phyloP scores from a whole-genome alignment of 2,797 vertebrate genomes.

The Coreius guichenoti region DNA sequence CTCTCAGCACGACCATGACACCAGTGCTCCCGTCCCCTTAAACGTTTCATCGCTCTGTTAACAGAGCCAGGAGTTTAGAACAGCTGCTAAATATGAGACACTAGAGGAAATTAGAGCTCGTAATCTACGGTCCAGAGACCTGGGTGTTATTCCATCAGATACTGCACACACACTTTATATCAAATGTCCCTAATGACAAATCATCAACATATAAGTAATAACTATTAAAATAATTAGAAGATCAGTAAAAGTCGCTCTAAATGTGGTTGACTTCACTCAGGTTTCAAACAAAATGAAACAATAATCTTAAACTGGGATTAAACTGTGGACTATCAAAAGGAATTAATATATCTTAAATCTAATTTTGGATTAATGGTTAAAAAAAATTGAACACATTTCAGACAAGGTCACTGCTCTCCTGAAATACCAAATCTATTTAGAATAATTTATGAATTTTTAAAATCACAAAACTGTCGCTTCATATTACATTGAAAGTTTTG shows the following conservation, averaged over 20 bases:
- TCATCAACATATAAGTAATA: conserved; percentile 25
- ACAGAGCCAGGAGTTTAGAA: conserved; percentile 27
- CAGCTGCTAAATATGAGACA: conserved; percentile 41
- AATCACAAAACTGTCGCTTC: neutral
- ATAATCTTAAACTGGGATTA: conserved; percentile 36
- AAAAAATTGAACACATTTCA: conserved; percentile 8
- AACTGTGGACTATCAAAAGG: conserved; percentile 3
- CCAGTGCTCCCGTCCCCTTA: neutral
- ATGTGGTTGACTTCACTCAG: conserved; percentile 9
- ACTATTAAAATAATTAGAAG: conserved; percentile 22
- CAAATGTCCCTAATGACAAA: conserved; percentile 10
- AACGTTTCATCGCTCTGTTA: conserved; percentile 35
- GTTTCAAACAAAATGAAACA: conserved; percentile 29
- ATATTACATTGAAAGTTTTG: neutral
- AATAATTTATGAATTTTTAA: neutral
- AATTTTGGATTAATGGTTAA: conserved; percentile 33
- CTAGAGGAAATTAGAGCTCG: conserved; percentile 21
- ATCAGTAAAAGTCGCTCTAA: conserved; percentile 20
- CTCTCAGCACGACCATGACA: conserved; percentile 22
- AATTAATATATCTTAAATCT: conserved; percentile 20
- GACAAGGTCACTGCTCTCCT: conserved; percentile 8
- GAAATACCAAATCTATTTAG: conserved; percentile 14
- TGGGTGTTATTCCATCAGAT: conserved; percentile 35
- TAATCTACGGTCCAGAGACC: conserved; percentile 15
- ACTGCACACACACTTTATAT: conserved; percentile 20